Evolutionary conservation across 2,113 vertebrate genomes (phyloP).

Genomic region (Pachycephala philippinensis): DNA sequence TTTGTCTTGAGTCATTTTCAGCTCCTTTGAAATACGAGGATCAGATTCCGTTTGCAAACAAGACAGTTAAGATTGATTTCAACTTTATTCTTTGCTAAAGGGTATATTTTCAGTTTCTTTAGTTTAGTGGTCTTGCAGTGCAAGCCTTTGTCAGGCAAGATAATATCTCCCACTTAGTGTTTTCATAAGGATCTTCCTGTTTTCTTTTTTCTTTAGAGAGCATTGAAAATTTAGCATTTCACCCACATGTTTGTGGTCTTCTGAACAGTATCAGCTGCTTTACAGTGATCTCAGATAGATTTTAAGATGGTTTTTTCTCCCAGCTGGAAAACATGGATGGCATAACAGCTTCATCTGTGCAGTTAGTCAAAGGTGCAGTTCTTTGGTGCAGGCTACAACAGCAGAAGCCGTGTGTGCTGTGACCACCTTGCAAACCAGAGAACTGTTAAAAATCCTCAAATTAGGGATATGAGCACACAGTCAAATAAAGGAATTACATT

Average conservation of each 20-base stretch:
- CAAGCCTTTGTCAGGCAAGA: constrained; percentile 51
- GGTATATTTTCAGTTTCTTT: constrained; percentile 50
- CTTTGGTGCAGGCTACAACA: neutral
- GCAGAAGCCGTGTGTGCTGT: neutral
- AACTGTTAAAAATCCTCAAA: neutral
- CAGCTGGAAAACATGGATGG: neutral
- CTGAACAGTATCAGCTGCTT: constrained; percentile 45
- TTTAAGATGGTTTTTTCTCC: constrained; percentile 4
- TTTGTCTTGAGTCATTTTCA: constrained; percentile 67
- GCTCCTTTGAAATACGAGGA: constrained; percentile 59
- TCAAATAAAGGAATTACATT: neutral
- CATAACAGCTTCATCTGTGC: neutral
- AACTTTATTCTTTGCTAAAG: constrained; percentile 41
- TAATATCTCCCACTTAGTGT: constrained; percentile 42
- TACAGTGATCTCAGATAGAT: constrained; percentile 48
- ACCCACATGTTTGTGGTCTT: constrained; percentile 48
- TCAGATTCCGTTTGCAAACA: constrained; percentile 48
- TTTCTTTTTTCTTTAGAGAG: constrained; percentile 45
- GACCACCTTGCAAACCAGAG: neutral
- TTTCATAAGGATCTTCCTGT: constrained; percentile 61
- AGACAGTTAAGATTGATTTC: constrained; percentile 39
- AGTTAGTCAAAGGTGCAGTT: neutral
- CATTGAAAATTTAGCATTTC: constrained; percentile 49
- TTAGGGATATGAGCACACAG: neutral
- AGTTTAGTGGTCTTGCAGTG: neutral